Evolutionary conservation across 2,888 invertebrate genomes (phyloP), one percentile per base, ranked within the genome.

Genomic region (Trachelus iudaicus): DNA sequence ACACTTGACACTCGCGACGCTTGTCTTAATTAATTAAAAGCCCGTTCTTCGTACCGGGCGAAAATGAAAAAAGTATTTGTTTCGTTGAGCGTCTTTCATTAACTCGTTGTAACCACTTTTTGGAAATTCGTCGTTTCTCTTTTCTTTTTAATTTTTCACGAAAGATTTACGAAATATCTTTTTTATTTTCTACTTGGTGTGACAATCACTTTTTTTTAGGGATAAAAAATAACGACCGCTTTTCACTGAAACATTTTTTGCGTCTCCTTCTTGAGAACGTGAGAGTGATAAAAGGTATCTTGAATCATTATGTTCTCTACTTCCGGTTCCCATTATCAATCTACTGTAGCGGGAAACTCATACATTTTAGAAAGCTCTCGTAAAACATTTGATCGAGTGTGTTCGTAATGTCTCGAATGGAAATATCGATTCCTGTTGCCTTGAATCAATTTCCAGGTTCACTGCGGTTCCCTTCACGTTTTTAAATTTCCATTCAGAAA

Each of bases 21-120:
- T 78, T 79, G 79, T 76, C 79, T 78, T 79, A 79, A 81, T 81
- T 81, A 81, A 79, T 79, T 80, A 79, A 81, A 80, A 69, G 81
- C 76, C 75, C 76, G 35, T 80, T 78, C 69, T 71, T 79, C 76
- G 2, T 40, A 23, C 40, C 9, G 40, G 6, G 40, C 6, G 23
- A 40, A 40, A 40, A 40, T 40, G 40, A 40, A 40, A 40, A 40
- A 40, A 40, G 6, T 6, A 1, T 40, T 23, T 40, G 23, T 40
- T 9, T 6, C 23, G 15, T 23, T 2, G 6, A 40, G 15, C 1
- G 23, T 40, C 23, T 40, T 4, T 40, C 15, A 6, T 15, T 23
- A 40, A 9, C 1, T 15, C 4, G 40, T 23, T 40, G 15, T 40
- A 40, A 6, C 23, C 40, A 40, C 6, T 40, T 40, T 9, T 0